Base-by-base conservation (phyloP, 2,797 vertebrate species). In the Phataginus tricuspis region DNA sequence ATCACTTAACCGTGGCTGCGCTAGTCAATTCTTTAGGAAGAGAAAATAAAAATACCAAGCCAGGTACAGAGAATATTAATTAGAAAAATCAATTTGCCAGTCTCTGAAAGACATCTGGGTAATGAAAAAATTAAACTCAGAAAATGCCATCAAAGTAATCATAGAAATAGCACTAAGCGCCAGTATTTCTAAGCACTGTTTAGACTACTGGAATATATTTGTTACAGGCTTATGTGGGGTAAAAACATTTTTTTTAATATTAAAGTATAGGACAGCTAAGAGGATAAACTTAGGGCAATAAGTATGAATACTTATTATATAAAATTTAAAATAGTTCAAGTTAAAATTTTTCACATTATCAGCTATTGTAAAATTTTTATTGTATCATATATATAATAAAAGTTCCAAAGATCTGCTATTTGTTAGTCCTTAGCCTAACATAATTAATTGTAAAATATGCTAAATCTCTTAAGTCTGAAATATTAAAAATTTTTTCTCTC, bases 21-120 rank as follows among this genome's bases (percentile, higher is more conserved):
- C 91, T 96, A 72, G 91, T 97, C 85, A 95, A 0, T 91, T 97
- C 86, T 94, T 97, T 80, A 69, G 68, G 94, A 98, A 95, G 39
- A 25, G 97, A 94, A 98, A 93, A 86, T 88, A 61, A 94, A 91
- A 93, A 93, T n/a, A 29, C n/a, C 77, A 74, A 92, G 34, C 45
- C 74, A 78, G 89, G 5, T 61, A 91, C 66, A 13, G 59, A 74
- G 92, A 83, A 75, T n/a, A 34, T 64, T 97, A 98, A 98, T 98
- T 98, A 96, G 91, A 88, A 98, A 97, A 98, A 96, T 82, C 69
- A 83, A 3, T 34, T 49, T 92, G 63, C 19, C 69, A n/a, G 27
- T 77, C 55, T 96, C 61, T 72, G 74, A 96, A 69, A 94, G 27
- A 37, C 61, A 77, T 88, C 83, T 84, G 0, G 0, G 66, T 63